Evolutionary conservation across 2,797 vertebrate species (phyloP).

Genomic region (Phataginus tetradactyla): DNA sequence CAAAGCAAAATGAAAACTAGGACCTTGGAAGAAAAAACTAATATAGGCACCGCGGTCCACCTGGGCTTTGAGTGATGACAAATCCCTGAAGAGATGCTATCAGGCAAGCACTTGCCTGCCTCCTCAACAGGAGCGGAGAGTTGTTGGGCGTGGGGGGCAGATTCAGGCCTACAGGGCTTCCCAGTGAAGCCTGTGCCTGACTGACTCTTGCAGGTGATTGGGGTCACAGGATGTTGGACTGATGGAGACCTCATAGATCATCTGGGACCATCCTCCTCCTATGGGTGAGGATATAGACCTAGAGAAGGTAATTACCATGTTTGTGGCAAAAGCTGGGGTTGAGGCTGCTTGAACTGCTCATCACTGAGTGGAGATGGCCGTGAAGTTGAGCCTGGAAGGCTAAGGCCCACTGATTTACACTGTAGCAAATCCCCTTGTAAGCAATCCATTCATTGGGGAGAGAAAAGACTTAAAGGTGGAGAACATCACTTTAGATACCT

Average conservation of each 20-base stretch:
- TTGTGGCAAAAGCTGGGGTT: not conserved
- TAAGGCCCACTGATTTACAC: not conserved
- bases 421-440: not conserved
- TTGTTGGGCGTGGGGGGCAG: not conserved
- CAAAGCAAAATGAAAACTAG: conserved; percentile 23
- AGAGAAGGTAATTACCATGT: not conserved
- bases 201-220: not conserved
- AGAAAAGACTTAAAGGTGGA: not conserved
- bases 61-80: not conserved
- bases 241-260: not conserved
- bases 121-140: not conserved
- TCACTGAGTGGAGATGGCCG: not conserved
- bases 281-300: not conserved
- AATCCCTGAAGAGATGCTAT: not conserved
- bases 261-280: not conserved
- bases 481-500: not conserved
- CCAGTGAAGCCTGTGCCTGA: not conserved
- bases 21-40: not conserved
- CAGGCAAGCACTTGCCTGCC: not conserved
- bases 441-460: not conserved
- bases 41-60: not conserved
- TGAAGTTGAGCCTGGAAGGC: conserved; percentile 19
- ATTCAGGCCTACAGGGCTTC: not conserved
- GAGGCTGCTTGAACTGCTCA: not conserved
- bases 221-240: not conserved